Evolutionary conservation across 2,113 vertebrate genomes (phyloP).

Genomic region (Chauna torquata): DNA sequence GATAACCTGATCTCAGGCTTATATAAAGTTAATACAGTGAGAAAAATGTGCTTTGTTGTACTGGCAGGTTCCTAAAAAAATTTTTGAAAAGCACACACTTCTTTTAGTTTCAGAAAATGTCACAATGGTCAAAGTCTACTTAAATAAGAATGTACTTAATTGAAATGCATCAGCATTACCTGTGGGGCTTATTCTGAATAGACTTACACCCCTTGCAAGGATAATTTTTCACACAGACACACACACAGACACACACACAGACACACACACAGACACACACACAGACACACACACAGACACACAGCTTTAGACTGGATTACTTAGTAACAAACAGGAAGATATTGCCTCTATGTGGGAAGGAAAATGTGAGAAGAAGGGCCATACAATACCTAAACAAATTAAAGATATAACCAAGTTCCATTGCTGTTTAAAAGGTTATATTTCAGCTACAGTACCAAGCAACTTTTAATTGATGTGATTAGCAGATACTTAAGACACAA

Average conservation of each 20-base stretch:
- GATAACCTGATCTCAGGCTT: background rate
- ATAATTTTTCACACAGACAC: background rate
- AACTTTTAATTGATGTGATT: background rate
- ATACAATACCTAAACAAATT: background rate
- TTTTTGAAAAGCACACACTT: background rate
- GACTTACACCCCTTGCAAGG: background rate
- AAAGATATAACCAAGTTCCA: background rate
- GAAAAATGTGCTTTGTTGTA: background rate
- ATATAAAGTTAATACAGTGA: background rate
- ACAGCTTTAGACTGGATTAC: background rate
- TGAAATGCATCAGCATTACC: background rate
- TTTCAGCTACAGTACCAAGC: background rate
- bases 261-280: background rate
- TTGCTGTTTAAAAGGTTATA: background rate
- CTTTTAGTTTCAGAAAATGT: background rate
- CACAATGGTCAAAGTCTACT: background rate
- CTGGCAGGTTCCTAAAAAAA: background rate
- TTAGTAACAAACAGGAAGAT: background rate
- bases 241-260: too few relatives aligned
- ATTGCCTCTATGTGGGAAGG: background rate
- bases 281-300: too few relatives aligned
- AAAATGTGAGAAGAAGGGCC: background rate
- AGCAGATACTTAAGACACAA: background rate
- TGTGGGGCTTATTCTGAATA: background rate
- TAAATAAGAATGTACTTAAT: background rate